Evolutionary conservation across 2,113 vertebrate species (phyloP).

Genomic region (Scopus umbretta): DNA sequence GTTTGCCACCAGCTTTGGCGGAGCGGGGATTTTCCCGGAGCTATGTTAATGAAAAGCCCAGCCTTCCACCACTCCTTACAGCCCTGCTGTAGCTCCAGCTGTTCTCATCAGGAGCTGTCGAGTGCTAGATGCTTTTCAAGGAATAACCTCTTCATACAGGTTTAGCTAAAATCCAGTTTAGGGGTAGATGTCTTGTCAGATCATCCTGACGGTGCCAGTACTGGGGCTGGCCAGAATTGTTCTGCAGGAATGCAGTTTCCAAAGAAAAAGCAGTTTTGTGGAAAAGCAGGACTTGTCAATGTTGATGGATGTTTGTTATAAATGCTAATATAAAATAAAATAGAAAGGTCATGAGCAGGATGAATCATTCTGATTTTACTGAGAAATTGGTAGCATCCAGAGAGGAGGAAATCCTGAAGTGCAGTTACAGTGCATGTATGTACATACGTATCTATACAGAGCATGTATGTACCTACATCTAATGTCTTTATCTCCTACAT

Average conservation of each 20-base stretch:
- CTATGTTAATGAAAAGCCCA: neutral
- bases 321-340: neutral
- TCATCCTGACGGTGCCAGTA: neutral
- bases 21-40: neutral
- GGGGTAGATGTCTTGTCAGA: neutral
- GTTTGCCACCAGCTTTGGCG: neutral
- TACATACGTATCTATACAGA: neutral
- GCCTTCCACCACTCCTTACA: neutral
- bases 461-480: too few species aligned
- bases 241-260: neutral
- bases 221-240: neutral
- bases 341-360: neutral
- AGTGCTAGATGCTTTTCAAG: neutral
- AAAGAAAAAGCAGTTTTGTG: neutral
- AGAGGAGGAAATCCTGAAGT: neutral
- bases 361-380: neutral
- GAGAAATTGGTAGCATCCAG: neutral
- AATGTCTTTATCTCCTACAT: rapidly evolving
- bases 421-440: rapidly evolving
- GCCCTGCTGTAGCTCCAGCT: slow-evolving; percentile 12
- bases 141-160: neutral
- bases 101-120: slow-evolving; percentile 32
- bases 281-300: neutral
- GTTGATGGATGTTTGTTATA: neutral
- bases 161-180: neutral